Evolutionary conservation across 2,888 invertebrate species (phyloP).

Genomic region (Sisyra nigra): DNA sequence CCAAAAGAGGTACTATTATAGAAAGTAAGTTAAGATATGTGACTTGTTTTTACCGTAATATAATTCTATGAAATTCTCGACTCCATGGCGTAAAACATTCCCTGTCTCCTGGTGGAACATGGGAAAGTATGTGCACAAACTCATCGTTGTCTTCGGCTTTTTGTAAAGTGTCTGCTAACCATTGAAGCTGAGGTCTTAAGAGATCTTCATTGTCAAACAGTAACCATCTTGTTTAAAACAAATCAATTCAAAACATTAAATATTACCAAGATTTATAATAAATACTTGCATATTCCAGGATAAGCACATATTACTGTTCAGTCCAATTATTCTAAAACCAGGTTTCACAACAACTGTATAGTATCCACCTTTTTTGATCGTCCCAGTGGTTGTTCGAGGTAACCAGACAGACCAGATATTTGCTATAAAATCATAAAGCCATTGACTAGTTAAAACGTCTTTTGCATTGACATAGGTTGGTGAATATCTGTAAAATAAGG

Average conservation of each 20-base stretch:
- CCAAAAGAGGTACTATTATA: too few species aligned
- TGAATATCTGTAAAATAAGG: too few species aligned
- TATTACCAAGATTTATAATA: too few species aligned
- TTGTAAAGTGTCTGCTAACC: constrained; percentile 58
- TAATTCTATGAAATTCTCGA: too few species aligned
- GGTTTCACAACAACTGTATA: constrained; percentile 50
- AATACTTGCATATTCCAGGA: constrained; percentile 45
- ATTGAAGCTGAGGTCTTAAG: constrained; percentile 58
- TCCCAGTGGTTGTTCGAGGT: constrained; percentile 39
- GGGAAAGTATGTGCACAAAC: constrained; percentile 24
- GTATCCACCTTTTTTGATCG: constrained; percentile 54
- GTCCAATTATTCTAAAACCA: constrained; percentile 56
- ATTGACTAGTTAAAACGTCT: constrained; percentile 22
- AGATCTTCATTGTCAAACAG: constrained; percentile 38
- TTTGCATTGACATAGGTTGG: too few species aligned
- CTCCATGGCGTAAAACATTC: too few species aligned
- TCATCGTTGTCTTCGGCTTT: constrained; percentile 58
- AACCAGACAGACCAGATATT: constrained; percentile 57
- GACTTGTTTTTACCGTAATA: too few species aligned
- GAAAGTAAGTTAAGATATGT: too few species aligned
- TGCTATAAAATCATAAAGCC: constrained; percentile 61
- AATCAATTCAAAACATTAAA: too few species aligned
- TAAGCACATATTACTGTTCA: constrained; percentile 72
- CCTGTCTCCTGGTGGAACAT: too few species aligned
- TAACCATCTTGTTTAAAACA: too few species aligned